Evolutionary conservation across 1,140 invertebrate genomes (phyloP), one percentile per base, ranked within the genome.

Genomic region (Diorhabda elongata): DNA sequence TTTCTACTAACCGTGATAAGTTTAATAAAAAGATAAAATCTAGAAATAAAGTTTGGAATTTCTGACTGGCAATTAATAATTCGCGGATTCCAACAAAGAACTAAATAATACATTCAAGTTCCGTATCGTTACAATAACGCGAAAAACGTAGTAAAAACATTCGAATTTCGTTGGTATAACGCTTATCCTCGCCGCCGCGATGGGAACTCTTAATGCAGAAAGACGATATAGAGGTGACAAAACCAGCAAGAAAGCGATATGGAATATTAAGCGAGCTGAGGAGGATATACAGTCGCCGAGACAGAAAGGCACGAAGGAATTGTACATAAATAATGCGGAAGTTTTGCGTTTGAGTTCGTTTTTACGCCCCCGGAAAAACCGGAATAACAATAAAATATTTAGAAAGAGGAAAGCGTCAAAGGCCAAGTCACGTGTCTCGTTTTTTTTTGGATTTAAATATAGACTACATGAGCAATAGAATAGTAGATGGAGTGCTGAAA

Each of bases 271-370:
- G 71, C 68, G 69, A 11, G 68, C 65, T 61, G 67, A 64, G 57
- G 68, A 62, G 61, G n/a, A 61, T 56, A 64, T 66, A 66, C 62
- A 64, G 60, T 65, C 58, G 60, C 66, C 11, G 61, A 70, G 69
- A 66, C 71, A 68, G 65, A 73, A 70, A 67, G 66, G 61, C 69
- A 69, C 66, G 67, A 73, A 73, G 67, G 61, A 68, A 60, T 56
- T 56, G 57, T 58, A 65, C 67, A 73, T 73, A 73, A 73, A 73
- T 73, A 73, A 73, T 67, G 71, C 67, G 69, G 59, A 70, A 73
- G 71, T 73, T 73, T 71, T 73, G 67, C 67, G 71, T 71, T 43
- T 41, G 64, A 65, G 47, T 58, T 56, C 52, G 45, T 65, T 64
- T 61, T 56, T 64, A 60, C 43, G 47, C 42, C 60, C 45, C 58